A percentile compares a stretch with the other conserved stretches of the same genome.
Evolutionary conservation across 1,140 invertebrate genomes (phyloP).

Genomic region (Hyposmocoma kahamanoa): DNA sequence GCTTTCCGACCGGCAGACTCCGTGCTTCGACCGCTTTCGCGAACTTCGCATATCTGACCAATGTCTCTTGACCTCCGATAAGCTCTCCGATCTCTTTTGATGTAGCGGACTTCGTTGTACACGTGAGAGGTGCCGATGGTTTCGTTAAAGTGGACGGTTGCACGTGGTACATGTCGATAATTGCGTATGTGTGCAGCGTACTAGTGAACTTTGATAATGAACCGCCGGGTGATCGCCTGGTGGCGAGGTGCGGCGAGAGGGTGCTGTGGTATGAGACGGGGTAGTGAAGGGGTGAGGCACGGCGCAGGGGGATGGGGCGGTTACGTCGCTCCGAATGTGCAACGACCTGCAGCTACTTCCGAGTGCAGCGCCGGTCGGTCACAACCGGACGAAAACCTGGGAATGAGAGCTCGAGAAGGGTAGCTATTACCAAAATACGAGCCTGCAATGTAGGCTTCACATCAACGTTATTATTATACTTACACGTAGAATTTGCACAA

Average conservation of each 20-base stretch:
- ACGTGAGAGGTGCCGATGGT: too few species aligned
- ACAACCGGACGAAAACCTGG: too few species aligned
- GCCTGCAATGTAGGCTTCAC: too few species aligned
- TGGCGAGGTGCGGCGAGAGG: constrained; percentile 27
- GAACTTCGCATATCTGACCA: constrained; percentile 23
- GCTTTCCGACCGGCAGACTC: constrained; percentile 49
- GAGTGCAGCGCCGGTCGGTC: constrained; percentile 6
- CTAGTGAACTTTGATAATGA: constrained; percentile 71
- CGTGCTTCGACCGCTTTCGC: constrained; percentile 44
- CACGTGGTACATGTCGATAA: too few species aligned
- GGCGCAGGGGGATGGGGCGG: constrained; percentile 24
- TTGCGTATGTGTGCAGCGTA: constrained; percentile 41
- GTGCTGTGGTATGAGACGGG: too few species aligned
- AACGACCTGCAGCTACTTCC: constrained; percentile 47
- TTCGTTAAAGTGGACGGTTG: too few species aligned
- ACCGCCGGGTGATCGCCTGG: constrained; percentile 55
- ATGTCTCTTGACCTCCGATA: constrained; percentile 28
- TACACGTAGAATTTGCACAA: too few species aligned
- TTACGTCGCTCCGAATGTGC: constrained; percentile 32
- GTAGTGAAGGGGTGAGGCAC: not conserved
- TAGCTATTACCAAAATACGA: too few species aligned
- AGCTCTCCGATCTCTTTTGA: too few species aligned
- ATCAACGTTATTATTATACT: too few species aligned
- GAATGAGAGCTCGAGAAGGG: too few species aligned
- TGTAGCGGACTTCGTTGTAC: too few species aligned